phyloP scores from a whole-genome alignment of 2,888 invertebrate genomes.

The Dryococelus australis region DNA sequence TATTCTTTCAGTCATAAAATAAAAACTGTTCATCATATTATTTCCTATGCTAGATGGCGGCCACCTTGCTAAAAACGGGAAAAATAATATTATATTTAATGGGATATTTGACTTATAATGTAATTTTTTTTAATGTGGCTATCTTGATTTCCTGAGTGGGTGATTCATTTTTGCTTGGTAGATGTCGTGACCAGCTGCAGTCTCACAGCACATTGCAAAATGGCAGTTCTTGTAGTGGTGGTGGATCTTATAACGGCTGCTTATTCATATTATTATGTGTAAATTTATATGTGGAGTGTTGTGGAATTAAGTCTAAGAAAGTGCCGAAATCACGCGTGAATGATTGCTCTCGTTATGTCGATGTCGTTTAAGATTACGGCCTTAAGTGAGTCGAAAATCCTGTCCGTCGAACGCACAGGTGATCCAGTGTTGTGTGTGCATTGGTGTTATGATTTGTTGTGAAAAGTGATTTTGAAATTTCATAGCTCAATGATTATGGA shows the following conservation, averaged over 20 bases:
- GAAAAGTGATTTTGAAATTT: constrained; percentile 24
- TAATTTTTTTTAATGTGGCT: too few species aligned
- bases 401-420: not conserved
- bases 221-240: constrained; percentile 24
- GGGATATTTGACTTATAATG: too few species aligned
- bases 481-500: constrained; percentile 52
- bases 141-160: not conserved
- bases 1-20: too few species aligned
- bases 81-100: too few species aligned
- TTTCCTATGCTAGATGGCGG: too few species aligned
- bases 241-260: not conserved
- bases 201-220: constrained; percentile 26
- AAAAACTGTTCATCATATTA: too few species aligned
- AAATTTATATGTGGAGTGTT: not conserved
- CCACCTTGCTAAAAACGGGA: too few species aligned
- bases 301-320: not conserved
- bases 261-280: not conserved
- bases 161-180: not conserved
- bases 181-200: not conserved
- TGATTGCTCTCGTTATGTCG: not conserved
- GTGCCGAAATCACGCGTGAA: not conserved
- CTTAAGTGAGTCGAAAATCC: not conserved
- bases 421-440: not conserved
- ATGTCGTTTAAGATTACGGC: not conserved
- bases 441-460: constrained; percentile 20